Evolutionary conservation across 2,888 invertebrate genomes (phyloP), one percentile per base, ranked within the genome.

Genomic region (Psylliodes chrysocephalus): DNA sequence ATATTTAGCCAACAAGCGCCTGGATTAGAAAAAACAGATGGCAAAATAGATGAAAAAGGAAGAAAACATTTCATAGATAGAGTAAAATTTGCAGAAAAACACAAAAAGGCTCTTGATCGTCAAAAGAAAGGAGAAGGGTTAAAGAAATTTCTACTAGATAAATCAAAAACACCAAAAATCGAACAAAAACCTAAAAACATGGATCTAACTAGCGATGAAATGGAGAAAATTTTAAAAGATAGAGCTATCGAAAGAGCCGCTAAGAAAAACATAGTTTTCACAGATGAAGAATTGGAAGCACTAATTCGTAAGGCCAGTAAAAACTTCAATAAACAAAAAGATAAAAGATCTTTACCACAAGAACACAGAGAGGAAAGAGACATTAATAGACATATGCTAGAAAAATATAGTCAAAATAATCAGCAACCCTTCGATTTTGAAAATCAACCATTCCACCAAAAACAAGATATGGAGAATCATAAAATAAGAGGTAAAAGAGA

Each of bases 211-310:
- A 71, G 70, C 15, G 47, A 52, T 18, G 72, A 82, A 72, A 74
- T 80, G 12, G 72, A 75, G 25, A 74, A 72, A 60, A 75, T 79
- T 25, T 67, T 82, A 52, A 74, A 73, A 25, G 75, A 79, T 12
- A 62, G 80, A 42, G 78, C 79, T 0, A 74, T 73, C 56, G 69
- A 69, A 2, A 78, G 77, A 71, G 75, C 78, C 2, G 73, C 72
- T 0, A 69, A 72, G 57, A 75, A 71, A 49, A 73, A 78, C 54
- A 74, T 78, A 8, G 63, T 70, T 12, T 73, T 80, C 6, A 77
- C 77, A 0, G 78, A 77, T 53, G 69, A 74, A 46, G 79, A 80
- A 71, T 47, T 80, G 18, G 77, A 76, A 35, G 70, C 74, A 25
- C 62, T 77, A 14, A 70, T 79, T 28, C 68, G 70, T 5, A 75